phyloP scores from a whole-genome alignment of 2,888 invertebrate species.

The Tetragnatha montana region DNA sequence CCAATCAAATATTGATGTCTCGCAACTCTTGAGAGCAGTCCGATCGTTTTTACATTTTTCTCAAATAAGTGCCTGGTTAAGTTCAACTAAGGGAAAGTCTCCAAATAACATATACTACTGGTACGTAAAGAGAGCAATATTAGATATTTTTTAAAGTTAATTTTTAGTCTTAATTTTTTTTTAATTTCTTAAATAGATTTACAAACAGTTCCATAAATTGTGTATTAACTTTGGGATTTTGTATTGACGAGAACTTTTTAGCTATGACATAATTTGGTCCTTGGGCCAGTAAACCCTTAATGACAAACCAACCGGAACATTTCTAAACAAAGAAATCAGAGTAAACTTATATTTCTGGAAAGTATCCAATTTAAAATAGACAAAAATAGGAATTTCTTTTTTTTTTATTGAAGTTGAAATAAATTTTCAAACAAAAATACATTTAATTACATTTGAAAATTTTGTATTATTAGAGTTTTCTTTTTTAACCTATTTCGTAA shows the following conservation, averaged over 20 bases:
- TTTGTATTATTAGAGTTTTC: too few relatives aligned
- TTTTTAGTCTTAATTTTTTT: neutral
- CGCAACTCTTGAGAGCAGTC: constrained; percentile 54
- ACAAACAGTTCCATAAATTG: neutral
- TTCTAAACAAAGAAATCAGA: too few relatives aligned
- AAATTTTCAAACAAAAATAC: too few relatives aligned
- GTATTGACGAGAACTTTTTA: neutral
- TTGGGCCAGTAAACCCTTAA: too few relatives aligned
- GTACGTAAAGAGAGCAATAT: constrained; percentile 16
- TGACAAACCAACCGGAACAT: too few relatives aligned
- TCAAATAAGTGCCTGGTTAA: constrained; percentile 64
- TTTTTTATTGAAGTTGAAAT: too few relatives aligned
- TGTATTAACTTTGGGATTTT: neutral
- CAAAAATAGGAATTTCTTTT: too few relatives aligned
- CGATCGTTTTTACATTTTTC: constrained; percentile 60
- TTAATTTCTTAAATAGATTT: neutral
- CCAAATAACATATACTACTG: constrained; percentile 56
- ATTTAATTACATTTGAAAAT: too few relatives aligned
- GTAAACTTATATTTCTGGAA: too few relatives aligned
- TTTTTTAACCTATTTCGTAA: too few relatives aligned
- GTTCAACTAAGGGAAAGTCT: constrained; percentile 53
- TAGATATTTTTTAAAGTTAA: neutral
- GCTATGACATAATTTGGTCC: too few relatives aligned
- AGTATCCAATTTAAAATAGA: too few relatives aligned
- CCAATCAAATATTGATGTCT: constrained; percentile 31